phyloP scores from a whole-genome alignment of 1,140 invertebrate genomes.

The Apolygus lucorum region DNA sequence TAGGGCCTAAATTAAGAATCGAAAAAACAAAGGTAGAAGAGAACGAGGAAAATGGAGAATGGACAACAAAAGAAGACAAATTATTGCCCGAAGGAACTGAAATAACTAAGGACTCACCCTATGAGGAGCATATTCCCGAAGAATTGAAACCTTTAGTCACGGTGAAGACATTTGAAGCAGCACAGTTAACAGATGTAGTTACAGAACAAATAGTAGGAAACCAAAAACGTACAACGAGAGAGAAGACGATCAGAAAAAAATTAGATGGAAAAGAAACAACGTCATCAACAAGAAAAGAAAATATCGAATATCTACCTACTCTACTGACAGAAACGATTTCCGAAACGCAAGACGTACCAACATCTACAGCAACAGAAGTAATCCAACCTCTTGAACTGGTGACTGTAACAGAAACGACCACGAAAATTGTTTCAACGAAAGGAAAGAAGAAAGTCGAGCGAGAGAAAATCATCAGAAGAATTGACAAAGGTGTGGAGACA shows the following conservation, averaged over 20 bases:
- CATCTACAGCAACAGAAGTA: too few relatives aligned
- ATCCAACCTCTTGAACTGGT: too few relatives aligned
- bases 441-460: neutral
- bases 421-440: neutral
- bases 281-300: too few relatives aligned
- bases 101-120: constrained; percentile 12
- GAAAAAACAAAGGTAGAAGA: too few relatives aligned
- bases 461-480: too few relatives aligned
- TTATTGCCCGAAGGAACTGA: constrained; percentile 21
- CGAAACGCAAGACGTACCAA: too few relatives aligned
- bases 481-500: too few relatives aligned
- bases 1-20: too few relatives aligned
- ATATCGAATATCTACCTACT: too few relatives aligned
- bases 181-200: neutral
- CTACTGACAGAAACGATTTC: too few relatives aligned
- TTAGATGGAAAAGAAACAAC: constrained; percentile 27
- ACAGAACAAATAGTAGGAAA: neutral
- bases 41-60: too few relatives aligned
- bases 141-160: neutral
- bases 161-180: neutral
- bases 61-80: neutral
- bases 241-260: constrained; percentile 25
- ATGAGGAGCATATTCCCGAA: neutral
- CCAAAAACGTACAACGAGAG: neutral
- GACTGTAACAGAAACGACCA: too few relatives aligned